Base-by-base conservation (phyloP, 1,140 invertebrate species). In the Drosophila aff. region DNA sequence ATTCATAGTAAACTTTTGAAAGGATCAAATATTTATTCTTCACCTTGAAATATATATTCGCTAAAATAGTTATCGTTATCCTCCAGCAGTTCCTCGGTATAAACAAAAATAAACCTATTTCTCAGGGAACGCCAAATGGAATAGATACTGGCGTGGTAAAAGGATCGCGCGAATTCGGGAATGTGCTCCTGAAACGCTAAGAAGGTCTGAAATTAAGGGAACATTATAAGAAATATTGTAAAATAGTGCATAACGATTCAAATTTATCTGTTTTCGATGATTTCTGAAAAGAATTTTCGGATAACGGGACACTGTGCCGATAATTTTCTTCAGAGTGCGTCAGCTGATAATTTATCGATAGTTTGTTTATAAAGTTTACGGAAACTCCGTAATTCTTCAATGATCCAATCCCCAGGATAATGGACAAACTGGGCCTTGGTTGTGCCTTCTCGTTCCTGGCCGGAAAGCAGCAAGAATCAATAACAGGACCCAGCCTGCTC, bases 101-200 rank as follows among this genome's bases (percentile, higher is more conserved):
- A 90, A 2, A 61, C 82, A 61, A 92, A 92, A 38, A 92, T 69
- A 61, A 92, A 92, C n/a, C 55, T 65, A 59, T 85, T 83, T 40
- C 65, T 57, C 10, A 47, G 63, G 2, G 91, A 92, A 28, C 91
- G 74, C 91, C 91, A 92, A 74, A 80, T 74, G 4, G 91, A 79
- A 49, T 80, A 86, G 3, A 66, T 78, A 62, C 91, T 92, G 44
- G 91, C 82, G 28, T 79, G 68, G 61, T 86, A 79, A 63, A 91
- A 92, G n/a, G 47, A 50, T 7, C 44, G 18, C 0, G 82, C 65
- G 73, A 92, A 92, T 13, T 63, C 26, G 4, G 69, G 65, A 47
- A 92, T 92, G 15, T 92, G 59, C 15, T 92, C 77, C 50, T 92
- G 84, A 52, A 92, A 92, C 0, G 36, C 84, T 49, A 92, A 47